Base-by-base conservation (phyloP, 2,888 invertebrate species). In the Patella caerulea region DNA sequence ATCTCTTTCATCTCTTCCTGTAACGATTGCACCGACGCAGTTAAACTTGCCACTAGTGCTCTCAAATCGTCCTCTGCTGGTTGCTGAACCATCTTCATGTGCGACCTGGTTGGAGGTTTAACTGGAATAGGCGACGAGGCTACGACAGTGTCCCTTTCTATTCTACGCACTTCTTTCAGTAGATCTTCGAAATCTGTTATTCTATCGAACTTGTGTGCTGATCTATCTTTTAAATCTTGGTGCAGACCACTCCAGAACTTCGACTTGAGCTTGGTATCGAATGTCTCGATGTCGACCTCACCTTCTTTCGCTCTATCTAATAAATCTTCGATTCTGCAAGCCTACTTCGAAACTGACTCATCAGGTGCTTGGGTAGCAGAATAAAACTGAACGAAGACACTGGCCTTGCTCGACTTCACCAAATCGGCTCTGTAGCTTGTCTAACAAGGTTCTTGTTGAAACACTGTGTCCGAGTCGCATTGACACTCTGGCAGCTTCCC, bases 181-280 rank as follows among this genome's bases (percentile, higher is more conserved):
- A 65, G 17, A n/a, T 65, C 65, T 12, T 65, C 65, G 17, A 65
- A 65, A 65, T 24, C 24, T 11, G n/a, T 24, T n/a, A 24, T 65
- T 17, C 65, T 65, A n/a, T 65, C 65, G 24, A 19, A 65, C n/a
- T 65, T 65, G 65, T 65, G 65, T 19, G 65, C 65, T n/a, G 65
- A 65, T 24, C 24, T 65, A 65, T 65, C 65, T n/a, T 65, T 65
- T n/a, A 65, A 65, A 9, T n/a, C 65, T 11, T 65, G 19, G 5
- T 24, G n/a, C 17, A 65, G 24, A 19, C 65, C 65, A n/a, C 65
- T 65, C 65, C 65, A 65, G 24, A 65, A 65, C 24, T 65, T 65
- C 24, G 65, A 19, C 12, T 17, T 65, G n/a, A 65, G 24, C n/a
- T n/a, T 65, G 3, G 65, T 19, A 19, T 65, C 65, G 17, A n/a